Evolutionary conservation across 1,140 invertebrate species (phyloP).

Genomic region (Phortica variegata): DNA sequence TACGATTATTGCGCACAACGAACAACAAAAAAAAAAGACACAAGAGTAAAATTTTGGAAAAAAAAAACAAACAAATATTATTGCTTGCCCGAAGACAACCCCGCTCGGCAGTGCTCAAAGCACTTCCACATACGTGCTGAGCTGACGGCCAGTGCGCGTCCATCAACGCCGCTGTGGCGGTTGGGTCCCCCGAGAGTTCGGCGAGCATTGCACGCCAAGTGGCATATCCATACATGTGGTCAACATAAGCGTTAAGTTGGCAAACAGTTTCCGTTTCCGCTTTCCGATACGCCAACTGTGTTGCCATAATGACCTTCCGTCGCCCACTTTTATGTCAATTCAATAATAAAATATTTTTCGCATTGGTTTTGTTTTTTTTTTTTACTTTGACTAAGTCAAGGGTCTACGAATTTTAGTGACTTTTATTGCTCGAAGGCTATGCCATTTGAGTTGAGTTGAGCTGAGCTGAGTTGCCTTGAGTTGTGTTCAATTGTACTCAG

Average conservation of each 20-base stretch:
- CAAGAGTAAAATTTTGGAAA: too few species aligned
- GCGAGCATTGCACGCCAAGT: too few species aligned
- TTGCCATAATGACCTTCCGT: conserved; percentile 38
- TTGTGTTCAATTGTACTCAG: too few species aligned
- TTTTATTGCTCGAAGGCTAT: conserved; percentile 52
- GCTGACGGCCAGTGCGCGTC: too few species aligned
- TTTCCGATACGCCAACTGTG: conserved; percentile 20
- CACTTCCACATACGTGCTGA: not conserved
- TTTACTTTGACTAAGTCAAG: conserved; percentile 38
- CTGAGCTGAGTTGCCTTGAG: too few species aligned
- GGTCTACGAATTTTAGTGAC: conserved; percentile 54
- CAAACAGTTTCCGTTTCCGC: conserved; percentile 51
- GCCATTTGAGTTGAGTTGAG: too few species aligned
- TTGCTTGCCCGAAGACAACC: not conserved
- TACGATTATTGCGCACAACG: conserved; percentile 39
- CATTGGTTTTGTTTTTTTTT: conserved; percentile 10
- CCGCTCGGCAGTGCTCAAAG: not conserved
- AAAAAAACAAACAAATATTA: too few species aligned
- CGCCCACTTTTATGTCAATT: conserved; percentile 2
- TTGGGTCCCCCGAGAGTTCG: too few species aligned
- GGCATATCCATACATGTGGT: conserved; percentile 27
- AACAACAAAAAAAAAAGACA: too few species aligned
- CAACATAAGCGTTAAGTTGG: conserved; percentile 34
- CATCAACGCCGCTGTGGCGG: too few species aligned
- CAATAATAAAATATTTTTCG: conserved; percentile 18